Percentiles rank a stretch among this genome's conserved stretches.
Evolutionary conservation across 2,888 invertebrate species (phyloP).

Genomic region (Eupithecia inturbata): DNA sequence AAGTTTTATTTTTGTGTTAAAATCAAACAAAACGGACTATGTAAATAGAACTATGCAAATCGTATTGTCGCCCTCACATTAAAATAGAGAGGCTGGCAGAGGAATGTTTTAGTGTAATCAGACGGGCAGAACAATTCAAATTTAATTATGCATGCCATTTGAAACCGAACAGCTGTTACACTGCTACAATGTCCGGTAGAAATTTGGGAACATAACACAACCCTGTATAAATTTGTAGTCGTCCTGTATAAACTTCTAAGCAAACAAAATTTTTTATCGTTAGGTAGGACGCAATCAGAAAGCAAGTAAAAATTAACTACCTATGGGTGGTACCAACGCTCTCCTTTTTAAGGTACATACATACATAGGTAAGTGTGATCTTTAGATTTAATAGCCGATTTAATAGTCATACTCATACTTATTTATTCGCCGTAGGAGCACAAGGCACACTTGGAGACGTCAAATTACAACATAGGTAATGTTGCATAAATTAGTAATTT

Average conservation of each 20-base stretch:
- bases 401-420: too few relatives aligned
- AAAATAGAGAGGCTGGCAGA: constrained; percentile 3
- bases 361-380: too few relatives aligned
- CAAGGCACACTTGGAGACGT: too few relatives aligned
- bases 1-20: background rate
- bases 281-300: too few relatives aligned
- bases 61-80: constrained; percentile 4
- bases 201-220: constrained; percentile 2
- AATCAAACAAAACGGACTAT: background rate
- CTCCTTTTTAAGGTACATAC: too few relatives aligned
- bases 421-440: too few relatives aligned
- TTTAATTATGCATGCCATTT: constrained; percentile 33
- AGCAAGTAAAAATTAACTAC: too few relatives aligned
- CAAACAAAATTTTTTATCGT: background rate
- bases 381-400: too few relatives aligned
- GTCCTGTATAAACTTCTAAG: constrained; percentile 1
- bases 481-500: too few relatives aligned
- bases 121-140: constrained; percentile 15
- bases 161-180: constrained; percentile 29
- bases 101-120: constrained; percentile 25
- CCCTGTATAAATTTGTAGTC: constrained; percentile 27
- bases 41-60: background rate
- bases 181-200: constrained; percentile 15
- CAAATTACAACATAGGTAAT: too few relatives aligned
- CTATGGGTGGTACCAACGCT: too few relatives aligned